Evolutionary conservation across 2,113 vertebrate genomes (phyloP), one percentile per base, ranked within the genome.

Genomic region (Arizona elegans): DNA sequence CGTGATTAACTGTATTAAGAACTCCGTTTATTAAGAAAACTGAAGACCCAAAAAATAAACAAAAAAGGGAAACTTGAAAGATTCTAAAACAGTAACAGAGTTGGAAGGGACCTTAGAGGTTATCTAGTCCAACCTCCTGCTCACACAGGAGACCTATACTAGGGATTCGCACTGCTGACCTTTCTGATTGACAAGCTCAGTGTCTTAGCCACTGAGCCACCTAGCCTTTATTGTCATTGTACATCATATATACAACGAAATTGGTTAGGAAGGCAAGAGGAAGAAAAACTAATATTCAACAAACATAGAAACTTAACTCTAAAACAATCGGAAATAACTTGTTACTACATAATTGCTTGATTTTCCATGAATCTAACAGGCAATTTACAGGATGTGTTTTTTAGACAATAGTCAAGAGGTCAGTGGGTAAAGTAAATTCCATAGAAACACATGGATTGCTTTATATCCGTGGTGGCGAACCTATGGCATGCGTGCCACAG

Each of bases 11-110:
- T 94, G 92, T 94, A 96, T 96, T 95, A 95, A 95, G 87, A 55
- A 88, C 88, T 85, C 95, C 95, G 90, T 96, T 96, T 97, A 94
- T 96, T 96, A 92, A 93, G 85, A 91, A 91, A 95, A 94, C 62
- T 91, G 94, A 96, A 95, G 90, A 95, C 58, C 93, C 90, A 95
- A 94, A 96, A 95, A 94, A 91, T n/a, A 95, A 85, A 95, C 96
- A 96, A 96, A 96, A 59, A 75, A 90, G 56, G 43, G 54, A 93
- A 96, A 95, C 93, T 96, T 95, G 95, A 94, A 95, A 95, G n/a
- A n/a, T 24, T n/a, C 94, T 95, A 58, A 86, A 92, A 90, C 58
- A 91, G 43, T 47, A 47, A 47, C 3, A 4, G 43, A 47, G 43
- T 47, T 47, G 43, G 43, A 47, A 47, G 43, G 43, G 43, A 47